Conservation (phyloP, 2,113 vertebrate species). For the Gallinago undulata region DNA sequence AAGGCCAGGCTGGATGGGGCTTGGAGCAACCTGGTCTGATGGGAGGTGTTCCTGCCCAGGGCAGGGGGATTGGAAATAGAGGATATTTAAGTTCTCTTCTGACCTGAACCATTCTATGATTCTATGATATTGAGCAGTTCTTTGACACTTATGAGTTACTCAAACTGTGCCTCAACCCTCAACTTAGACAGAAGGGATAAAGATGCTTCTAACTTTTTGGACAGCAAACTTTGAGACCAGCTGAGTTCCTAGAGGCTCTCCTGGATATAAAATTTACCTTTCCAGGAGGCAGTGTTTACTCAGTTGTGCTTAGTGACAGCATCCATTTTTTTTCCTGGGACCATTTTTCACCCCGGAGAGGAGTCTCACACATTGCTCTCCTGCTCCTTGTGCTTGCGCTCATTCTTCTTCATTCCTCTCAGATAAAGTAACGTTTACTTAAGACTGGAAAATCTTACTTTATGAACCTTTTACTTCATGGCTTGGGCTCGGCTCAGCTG, state of each 20-base stretch:
- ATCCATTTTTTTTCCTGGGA: neutral
- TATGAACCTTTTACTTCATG: slow-evolving; percentile 26
- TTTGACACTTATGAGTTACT: accelerated
- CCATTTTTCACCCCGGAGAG: neutral
- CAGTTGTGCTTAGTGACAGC: neutral
- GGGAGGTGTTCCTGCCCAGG: neutral
- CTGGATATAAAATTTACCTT: neutral
- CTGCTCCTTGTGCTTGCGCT: neutral
- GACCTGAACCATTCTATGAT: neutral
- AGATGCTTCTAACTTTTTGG: neutral
- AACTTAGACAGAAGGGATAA: neutral
- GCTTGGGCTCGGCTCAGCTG: neutral
- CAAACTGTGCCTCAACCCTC: neutral
- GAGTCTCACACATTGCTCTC: neutral
- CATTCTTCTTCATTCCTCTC: slow-evolving; percentile 30
- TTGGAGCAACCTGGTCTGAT: no score
- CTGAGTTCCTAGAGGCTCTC: neutral
- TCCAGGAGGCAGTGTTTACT: neutral
- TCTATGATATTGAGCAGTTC: neutral
- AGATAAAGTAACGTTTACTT: slow-evolving; percentile 17
- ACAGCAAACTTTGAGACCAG: neutral
- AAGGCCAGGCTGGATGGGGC: neutral
- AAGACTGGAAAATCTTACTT: slow-evolving; percentile 47
- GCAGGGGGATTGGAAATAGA: neutral
- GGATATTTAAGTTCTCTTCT: neutral